Base-by-base conservation (phyloP, 2,888 invertebrate species). In the Spatulosminthurus flaviceps region DNA sequence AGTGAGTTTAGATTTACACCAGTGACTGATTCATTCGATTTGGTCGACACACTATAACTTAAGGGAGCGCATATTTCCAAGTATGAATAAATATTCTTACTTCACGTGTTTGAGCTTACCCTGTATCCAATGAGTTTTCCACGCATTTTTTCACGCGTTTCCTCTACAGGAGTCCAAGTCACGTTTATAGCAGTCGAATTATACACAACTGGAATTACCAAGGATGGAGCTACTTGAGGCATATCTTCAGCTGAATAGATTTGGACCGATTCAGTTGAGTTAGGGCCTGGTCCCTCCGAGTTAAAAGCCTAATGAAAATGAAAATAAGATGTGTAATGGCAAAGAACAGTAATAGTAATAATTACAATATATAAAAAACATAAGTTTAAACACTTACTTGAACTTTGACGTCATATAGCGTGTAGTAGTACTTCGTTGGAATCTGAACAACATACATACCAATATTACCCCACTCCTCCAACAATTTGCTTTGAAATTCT, bases 131-230 rank as follows among this genome's bases (percentile, higher is more conserved):
- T 94, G 22, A 98, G 91, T 88, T 93, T 94, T 83, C 98, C 98
- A 82, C 95, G 91, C 75, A 97, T 91, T 84, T 92, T 92, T 83
- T 95, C 94, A 26, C 96, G 91, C 0, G 92, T 93, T 87, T 95
- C 92, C 77, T 94, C 93, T 64, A 98, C 93, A 0, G 96, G 93
- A 67, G 90, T 89, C 98, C 98, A 98, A 19, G 93, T 94, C 0
- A 97, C 95, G 86, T 95, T 95, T 80, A 98, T 90, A 21, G 97
- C 92, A 0, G 98, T 98, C 0, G 97, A 95, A 88, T 98, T 98
- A 88, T 90, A 95, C 0, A 95, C 92, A 22, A 90, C 87, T 0
- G 95, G 94, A 66, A 90, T 89, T 0, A 96, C 93, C 87, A 92
- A 90, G 85, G 94, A 94, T 0, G 97, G 97, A 0, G 96, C 93